Percentiles rank a stretch among this genome's conserved stretches.
Evolutionary conservation across 2,113 vertebrate species (phyloP).

Genomic region (Struthio camelus): DNA sequence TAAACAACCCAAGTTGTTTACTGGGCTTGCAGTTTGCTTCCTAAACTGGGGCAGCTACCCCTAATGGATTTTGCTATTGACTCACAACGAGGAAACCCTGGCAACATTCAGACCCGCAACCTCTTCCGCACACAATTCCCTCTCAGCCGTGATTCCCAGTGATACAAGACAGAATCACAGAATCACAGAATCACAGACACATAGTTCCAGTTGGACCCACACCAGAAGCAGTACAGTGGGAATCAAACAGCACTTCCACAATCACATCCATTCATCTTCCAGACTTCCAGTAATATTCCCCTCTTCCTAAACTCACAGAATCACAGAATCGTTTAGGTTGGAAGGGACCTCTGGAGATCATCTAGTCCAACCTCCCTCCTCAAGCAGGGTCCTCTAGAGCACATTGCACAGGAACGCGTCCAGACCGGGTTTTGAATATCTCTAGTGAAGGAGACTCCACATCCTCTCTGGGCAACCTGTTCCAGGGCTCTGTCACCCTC

Average conservation of each 20-base stretch:
- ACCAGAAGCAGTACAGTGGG: background rate
- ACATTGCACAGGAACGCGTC: too few species aligned
- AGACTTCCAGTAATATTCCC: background rate
- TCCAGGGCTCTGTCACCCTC: too few species aligned
- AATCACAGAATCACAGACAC: too few species aligned
- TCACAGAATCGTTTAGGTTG: too few species aligned
- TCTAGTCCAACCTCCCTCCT: too few species aligned
- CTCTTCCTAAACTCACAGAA: background rate
- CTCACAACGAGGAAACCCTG: background rate
- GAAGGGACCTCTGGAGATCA: too few species aligned
- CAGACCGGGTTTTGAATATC: too few species aligned
- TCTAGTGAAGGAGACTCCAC: too few species aligned
- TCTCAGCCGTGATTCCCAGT: background rate
- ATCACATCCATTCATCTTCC: background rate
- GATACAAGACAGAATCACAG: too few species aligned
- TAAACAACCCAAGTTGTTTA: too few species aligned
- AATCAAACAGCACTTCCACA: background rate
- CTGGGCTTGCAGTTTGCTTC: background rate
- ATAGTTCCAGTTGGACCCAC: background rate
- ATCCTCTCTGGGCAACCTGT: too few species aligned
- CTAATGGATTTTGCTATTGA: background rate
- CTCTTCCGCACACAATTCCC: background rate
- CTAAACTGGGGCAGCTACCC: background rate
- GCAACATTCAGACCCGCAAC: background rate
- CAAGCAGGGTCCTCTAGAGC: too few species aligned